phyloP scores from a whole-genome alignment of 2,113 vertebrate genomes.

The Calidris pygmaea region DNA sequence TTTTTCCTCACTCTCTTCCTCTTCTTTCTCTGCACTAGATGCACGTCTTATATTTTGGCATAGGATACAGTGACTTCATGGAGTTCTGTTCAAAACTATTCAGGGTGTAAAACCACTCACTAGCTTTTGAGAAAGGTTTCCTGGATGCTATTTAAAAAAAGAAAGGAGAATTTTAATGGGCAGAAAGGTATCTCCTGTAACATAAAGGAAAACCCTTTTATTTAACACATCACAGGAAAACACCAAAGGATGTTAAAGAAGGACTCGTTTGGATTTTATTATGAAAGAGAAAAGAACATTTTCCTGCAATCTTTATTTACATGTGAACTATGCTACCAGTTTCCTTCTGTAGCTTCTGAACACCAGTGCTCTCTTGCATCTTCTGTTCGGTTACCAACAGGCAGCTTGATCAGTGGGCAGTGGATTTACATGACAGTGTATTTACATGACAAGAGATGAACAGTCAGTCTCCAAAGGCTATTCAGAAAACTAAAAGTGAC shows the following conservation, averaged over 20 bases:
- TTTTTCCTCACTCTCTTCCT: background rate
- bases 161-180: background rate
- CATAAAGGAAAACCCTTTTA: background rate
- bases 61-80: background rate
- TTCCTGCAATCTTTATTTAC: constrained; percentile 5
- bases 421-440: background rate
- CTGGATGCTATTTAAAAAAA: background rate
- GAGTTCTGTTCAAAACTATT: background rate
- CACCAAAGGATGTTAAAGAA: background rate
- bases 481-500: background rate
- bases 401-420: background rate
- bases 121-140: background rate
- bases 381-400: background rate
- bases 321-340: constrained; percentile 11
- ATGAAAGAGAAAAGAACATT: constrained; percentile 22
- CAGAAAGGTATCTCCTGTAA: background rate
- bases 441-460: background rate
- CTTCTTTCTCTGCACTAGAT: background rate
- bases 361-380: background rate
- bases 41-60: background rate
- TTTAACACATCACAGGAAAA: background rate
- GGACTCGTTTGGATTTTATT: constrained; percentile 11
- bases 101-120: background rate
- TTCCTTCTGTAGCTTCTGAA: constrained; percentile 15
- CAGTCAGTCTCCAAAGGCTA: background rate